Evolutionary conservation across 2,888 invertebrate genomes (phyloP).

Genomic region (Sminthurinus aureus): DNA sequence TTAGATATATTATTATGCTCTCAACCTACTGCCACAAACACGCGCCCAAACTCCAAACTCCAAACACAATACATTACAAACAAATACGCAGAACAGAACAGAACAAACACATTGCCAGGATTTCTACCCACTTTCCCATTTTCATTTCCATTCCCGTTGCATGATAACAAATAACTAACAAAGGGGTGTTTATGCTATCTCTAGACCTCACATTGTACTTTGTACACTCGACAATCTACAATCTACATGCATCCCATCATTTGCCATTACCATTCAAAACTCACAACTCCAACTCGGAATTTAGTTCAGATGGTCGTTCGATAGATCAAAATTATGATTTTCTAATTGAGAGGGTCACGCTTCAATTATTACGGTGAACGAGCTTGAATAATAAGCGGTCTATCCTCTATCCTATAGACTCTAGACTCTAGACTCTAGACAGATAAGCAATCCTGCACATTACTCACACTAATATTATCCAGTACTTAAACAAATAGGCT

Average conservation of each 20-base stretch:
- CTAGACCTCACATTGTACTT: not conserved
- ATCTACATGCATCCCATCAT: too few relatives aligned
- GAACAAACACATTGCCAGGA: not conserved
- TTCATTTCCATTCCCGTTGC: not conserved
- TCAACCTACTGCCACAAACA: not conserved
- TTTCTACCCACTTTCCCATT: not conserved
- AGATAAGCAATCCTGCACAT: not conserved
- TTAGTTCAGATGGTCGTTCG: not conserved
- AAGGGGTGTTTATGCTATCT: not conserved
- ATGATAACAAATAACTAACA: slow-evolving; percentile 18
- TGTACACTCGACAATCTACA: too few relatives aligned
- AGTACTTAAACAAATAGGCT: not conserved
- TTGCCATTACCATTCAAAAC: too few relatives aligned
- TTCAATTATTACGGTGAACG: not conserved
- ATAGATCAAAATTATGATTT: slow-evolving; percentile 1
- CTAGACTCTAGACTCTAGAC: not conserved
- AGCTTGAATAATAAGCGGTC: too few relatives aligned
- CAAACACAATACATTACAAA: not conserved
- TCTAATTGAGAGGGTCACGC: slow-evolving; percentile 11
- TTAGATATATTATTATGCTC: not conserved
- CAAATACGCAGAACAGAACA: not conserved
- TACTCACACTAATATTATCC: not conserved
- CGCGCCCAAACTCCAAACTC: not conserved
- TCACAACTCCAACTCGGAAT: too few relatives aligned
- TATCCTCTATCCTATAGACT: too few relatives aligned